Conservation (phyloP, 2,113 vertebrate genomes). For the Malurus cyaneus region DNA sequence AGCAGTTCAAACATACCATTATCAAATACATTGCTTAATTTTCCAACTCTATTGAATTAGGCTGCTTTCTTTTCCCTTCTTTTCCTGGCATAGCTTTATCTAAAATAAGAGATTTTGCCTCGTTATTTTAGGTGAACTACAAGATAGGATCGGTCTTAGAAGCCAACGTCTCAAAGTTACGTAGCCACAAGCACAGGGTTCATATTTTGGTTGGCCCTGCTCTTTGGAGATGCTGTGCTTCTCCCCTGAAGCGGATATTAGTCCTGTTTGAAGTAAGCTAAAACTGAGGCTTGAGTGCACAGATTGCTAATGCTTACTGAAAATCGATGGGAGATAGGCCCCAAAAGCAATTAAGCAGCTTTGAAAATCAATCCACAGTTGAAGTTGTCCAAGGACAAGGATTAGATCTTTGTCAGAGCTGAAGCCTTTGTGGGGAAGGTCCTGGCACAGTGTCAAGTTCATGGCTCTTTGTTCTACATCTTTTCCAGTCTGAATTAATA, state of each 20-base stretch:
- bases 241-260: neutral
- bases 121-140: neutral
- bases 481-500: neutral
- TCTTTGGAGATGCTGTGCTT: neutral
- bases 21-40: neutral
- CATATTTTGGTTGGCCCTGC: neutral
- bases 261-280: neutral
- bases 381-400: constrained; percentile 31
- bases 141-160: neutral
- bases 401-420: constrained; percentile 20
- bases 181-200: neutral
- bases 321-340: constrained; percentile 12
- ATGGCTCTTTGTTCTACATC: neutral
- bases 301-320: constrained; percentile 7
- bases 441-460: neutral
- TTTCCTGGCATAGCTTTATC: neutral
- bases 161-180: neutral
- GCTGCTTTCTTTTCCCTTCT: neutral
- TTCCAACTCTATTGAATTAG: neutral
- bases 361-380: constrained; percentile 25
- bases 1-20: neutral
- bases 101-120: neutral
- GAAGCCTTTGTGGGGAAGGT: neutral
- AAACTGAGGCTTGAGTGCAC: neutral
- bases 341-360: constrained; percentile 41